Evolutionary conservation across 2,797 vertebrate species (phyloP).

Genomic region (Coracias cyanogaster): DNA sequence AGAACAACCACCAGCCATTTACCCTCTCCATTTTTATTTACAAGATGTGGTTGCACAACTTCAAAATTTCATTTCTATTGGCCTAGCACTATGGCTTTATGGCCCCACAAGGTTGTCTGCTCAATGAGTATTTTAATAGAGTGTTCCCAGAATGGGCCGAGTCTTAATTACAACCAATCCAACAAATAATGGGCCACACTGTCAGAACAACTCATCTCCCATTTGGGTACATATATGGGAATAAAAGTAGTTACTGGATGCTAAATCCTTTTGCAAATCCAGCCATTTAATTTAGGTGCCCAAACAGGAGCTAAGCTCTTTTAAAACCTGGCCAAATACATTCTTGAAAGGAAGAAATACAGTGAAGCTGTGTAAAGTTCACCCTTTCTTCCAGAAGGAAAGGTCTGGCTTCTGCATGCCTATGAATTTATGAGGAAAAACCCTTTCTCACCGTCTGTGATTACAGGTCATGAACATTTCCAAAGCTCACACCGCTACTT

Average conservation of each 20-base stretch:
- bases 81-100: conserved; percentile 28
- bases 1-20: not conserved
- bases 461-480: conserved; percentile 49
- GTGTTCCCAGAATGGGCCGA: conserved; percentile 24
- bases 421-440: conserved; percentile 56
- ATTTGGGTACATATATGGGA: conserved; percentile 10
- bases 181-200: conserved; percentile 45
- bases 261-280: conserved; percentile 58
- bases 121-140: conserved; percentile 59
- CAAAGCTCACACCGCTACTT: not conserved
- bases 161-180: conserved; percentile 54
- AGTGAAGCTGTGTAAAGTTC: conserved; percentile 57
- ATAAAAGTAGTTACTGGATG: conserved; percentile 60
- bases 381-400: conserved; percentile 45
- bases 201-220: conserved; percentile 49
- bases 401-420: conserved; percentile 50
- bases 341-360: conserved; percentile 46
- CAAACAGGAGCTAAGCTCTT: conserved; percentile 40
- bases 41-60: not conserved
- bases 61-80: not conserved
- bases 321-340: conserved; percentile 45
- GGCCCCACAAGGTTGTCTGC: conserved; percentile 10
- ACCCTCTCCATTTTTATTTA: conserved; percentile 5
- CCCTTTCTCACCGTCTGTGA: conserved; percentile 2
- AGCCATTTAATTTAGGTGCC: conserved; percentile 51